Evolutionary conservation across 2,113 vertebrate species (phyloP).

Genomic region (Lampris megalopsis): DNA sequence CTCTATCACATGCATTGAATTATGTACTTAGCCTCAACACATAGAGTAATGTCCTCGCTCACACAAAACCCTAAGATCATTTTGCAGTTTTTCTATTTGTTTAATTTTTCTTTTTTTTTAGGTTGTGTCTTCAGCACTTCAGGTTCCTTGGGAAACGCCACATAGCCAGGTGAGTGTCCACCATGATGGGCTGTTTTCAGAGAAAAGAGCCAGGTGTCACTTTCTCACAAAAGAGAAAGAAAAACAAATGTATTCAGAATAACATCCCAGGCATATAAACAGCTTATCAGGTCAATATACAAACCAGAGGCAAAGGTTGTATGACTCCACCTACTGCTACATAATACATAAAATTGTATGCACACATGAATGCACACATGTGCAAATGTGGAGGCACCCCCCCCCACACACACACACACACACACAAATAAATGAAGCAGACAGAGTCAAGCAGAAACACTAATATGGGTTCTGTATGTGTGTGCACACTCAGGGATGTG

Average conservation of each 20-base stretch:
- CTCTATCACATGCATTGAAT: constrained; percentile 37
- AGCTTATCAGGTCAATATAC: constrained; percentile 55
- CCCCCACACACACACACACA: constrained; percentile 17
- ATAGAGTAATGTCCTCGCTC: not conserved
- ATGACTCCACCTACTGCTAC: constrained; percentile 44
- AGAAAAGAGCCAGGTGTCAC: constrained; percentile 5
- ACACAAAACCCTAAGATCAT: not conserved
- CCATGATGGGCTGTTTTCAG: not conserved
- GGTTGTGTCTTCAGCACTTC: constrained; percentile 98
- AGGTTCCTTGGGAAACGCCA: constrained; percentile 96
- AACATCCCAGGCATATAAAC: constrained; percentile 21
- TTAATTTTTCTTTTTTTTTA: constrained; percentile 58
- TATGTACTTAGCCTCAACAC: constrained; percentile 2
- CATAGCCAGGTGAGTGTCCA: constrained; percentile 90
- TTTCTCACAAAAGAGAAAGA: not conserved
- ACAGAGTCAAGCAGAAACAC: constrained; percentile 57
- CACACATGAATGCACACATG: constrained; percentile 41
- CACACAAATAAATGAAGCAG: constrained; percentile 45
- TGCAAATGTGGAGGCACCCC: constrained; percentile 32
- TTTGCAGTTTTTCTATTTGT: not conserved
- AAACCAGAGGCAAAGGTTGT: constrained; percentile 36
- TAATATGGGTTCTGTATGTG: constrained; percentile 73
- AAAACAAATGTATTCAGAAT: constrained; percentile 26
- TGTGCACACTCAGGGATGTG: constrained; percentile 55
- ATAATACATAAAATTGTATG: constrained; percentile 61